phyloP scores from a whole-genome alignment of 2,113 vertebrate species.

The Pantherophis guttatus region DNA sequence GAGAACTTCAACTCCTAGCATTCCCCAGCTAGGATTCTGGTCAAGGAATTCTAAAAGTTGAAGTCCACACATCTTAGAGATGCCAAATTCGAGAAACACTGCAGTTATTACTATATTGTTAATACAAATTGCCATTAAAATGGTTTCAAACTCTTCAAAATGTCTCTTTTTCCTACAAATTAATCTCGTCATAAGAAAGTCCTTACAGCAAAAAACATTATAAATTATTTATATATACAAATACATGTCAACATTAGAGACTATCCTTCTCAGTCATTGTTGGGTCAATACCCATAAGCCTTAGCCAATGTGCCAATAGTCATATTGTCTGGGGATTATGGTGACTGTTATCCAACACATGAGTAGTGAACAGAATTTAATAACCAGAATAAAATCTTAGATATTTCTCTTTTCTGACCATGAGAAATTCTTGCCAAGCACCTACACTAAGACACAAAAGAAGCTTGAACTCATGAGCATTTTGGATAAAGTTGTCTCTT shows the following conservation, averaged over 20 bases:
- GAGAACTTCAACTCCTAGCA: background rate
- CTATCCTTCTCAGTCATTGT: background rate
- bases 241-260: background rate
- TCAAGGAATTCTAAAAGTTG: background rate
- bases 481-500: slow-evolving; percentile 72
- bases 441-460: slow-evolving; percentile 34
- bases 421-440: slow-evolving; percentile 79
- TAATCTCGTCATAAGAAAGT: background rate
- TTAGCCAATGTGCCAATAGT: background rate
- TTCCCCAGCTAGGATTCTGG: background rate
- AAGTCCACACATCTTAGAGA: background rate
- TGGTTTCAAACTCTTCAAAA: background rate
- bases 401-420: slow-evolving; percentile 72
- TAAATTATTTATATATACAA: background rate
- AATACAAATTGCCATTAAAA: background rate
- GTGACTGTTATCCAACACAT: background rate
- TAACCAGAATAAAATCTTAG: slow-evolving; percentile 74
- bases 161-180: background rate
- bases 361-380: slow-evolving; percentile 55
- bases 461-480: slow-evolving; percentile 68
- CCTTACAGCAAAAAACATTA: background rate
- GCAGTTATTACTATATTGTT: background rate
- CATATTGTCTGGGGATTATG: background rate
- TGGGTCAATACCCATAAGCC: background rate
- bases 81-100: background rate